Base-by-base conservation (phyloP, 2,113 vertebrate species). In the Lagenorhynchus albirostris region DNA sequence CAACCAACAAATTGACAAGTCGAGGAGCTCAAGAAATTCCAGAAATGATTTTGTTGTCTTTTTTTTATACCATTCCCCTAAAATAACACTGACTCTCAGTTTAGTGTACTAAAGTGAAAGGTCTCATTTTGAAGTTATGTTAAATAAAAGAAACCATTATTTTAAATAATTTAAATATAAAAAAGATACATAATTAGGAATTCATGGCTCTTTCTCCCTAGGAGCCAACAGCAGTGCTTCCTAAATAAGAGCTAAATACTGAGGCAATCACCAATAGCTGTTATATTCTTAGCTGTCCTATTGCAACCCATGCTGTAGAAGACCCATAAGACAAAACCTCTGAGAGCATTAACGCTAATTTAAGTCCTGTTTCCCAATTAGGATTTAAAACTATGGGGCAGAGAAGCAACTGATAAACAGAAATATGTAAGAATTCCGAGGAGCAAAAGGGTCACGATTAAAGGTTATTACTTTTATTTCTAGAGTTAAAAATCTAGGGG, bases 221-320 rank as follows among this genome's bases (percentile, higher is more conserved):
- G 62, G 91, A 85, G 8, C 23, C 26, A 93, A 67, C 13, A 87
- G 25, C 41, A 85, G 63, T 50, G 13, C 25, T 96, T 95, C 50
- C 89, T 92, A 93, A 79, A 82, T 81, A 95, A 94, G 10, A 86
- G 77, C n/a, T 71, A 96, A 94, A 74, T 89, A 47, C 76, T 70
- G 41, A 67, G 60, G 95, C 21, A 87, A 89, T 76, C 67, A 89
- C 13, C n/a, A 85, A 36, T 83, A 81, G 53, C 38, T 84, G 31
- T 44, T 90, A 71, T 33, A 26, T 44, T 95, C 62, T 95, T 77
- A 96, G 89, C 71, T 83, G 63, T 73, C 38, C 38, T 88, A 73
- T 91, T 90, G 90, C 73, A 90, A 31, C 10, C 10, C 11, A 91
- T 73, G 36, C 58, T 90, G 5, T 68, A 41, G 26, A 91, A 95